phyloP scores from a whole-genome alignment of 1,140 invertebrate species.

The Bombyx mori region DNA sequence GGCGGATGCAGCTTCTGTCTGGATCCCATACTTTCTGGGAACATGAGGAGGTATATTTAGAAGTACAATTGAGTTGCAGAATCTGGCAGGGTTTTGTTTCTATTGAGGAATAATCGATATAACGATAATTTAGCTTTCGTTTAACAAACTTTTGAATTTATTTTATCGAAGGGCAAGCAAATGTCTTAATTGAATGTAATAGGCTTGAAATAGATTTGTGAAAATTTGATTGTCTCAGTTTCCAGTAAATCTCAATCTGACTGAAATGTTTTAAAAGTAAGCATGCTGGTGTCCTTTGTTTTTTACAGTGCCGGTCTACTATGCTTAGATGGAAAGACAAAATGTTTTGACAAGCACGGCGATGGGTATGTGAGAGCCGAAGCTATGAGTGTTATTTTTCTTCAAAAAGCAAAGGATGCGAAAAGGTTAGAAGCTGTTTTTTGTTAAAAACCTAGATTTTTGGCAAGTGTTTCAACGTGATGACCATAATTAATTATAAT shows the following conservation, averaged over 20 bases:
- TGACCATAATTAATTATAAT: too few species aligned
- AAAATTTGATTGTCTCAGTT: too few species aligned
- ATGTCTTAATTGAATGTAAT: too few species aligned
- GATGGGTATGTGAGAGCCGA: constrained; percentile 80
- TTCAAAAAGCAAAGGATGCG: constrained; percentile 83
- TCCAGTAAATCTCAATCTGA: too few species aligned
- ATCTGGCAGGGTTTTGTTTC: too few species aligned
- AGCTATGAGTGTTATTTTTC: constrained; percentile 78
- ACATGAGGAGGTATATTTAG: constrained; percentile 76
- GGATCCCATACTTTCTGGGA: constrained; percentile 85
- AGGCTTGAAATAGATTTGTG: too few species aligned
- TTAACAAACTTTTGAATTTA: too few species aligned
- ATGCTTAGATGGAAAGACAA: constrained; percentile 79
- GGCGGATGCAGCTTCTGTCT: constrained; percentile 86
- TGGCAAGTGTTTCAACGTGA: too few species aligned
- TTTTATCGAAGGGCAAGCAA: too few species aligned
- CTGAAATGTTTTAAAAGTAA: too few species aligned
- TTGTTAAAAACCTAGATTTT: neutral
- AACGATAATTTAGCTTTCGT: too few species aligned
- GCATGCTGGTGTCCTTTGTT: constrained; percentile 11
- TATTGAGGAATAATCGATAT: too few species aligned
- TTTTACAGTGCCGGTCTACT: constrained; percentile 73
- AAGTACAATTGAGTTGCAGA: neutral
- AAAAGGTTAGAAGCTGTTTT: constrained; percentile 41
- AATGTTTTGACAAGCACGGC: constrained; percentile 84